These are phyloP conservation scores for Xylocopa sonorina DNA, from an alignment of 1,140 invertebrate species.

Conservation along the genomic window DNA sequence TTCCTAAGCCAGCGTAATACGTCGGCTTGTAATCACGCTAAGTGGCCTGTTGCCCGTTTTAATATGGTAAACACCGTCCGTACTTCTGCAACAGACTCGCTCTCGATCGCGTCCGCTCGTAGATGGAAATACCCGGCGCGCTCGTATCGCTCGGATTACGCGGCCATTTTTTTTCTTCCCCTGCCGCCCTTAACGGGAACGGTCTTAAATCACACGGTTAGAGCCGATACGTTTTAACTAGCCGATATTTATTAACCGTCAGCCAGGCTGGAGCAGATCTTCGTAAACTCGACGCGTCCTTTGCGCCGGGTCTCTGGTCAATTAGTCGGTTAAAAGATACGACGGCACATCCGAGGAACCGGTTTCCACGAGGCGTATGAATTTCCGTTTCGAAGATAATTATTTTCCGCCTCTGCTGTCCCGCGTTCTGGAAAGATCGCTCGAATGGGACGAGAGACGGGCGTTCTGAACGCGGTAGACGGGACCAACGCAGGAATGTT, in stretches of 20 bases:
- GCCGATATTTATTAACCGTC: conserved; percentile 36
- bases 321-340: conserved; percentile 37
- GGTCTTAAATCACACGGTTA: conserved; percentile 46
- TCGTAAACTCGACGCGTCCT: not conserved
- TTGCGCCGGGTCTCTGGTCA: not conserved
- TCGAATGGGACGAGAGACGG: not conserved
- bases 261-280: not conserved
- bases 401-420: conserved; percentile 9
- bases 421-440: not conserved
- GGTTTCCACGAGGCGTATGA: conserved; percentile 3
- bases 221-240: conserved; percentile 39
- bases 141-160: conserved; percentile 22
- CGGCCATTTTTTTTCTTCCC: conserved; percentile 35
- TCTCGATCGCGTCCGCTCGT: conserved; percentile 36
- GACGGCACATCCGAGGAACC: conserved; percentile 7
- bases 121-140: not conserved
- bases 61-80: conserved; percentile 32
- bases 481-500: too few species aligned
- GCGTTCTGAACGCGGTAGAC: too few species aligned
- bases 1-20: conserved; percentile 23
- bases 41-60: conserved; percentile 33
- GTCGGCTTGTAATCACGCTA: conserved; percentile 43
- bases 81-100: conserved; percentile 10
- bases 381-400: conserved; percentile 25
- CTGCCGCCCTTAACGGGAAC: conserved; percentile 37